These are phyloP conservation scores for Epicauta chinensis DNA, from an alignment of 1,140 invertebrate species.

Conservation along the genomic window DNA sequence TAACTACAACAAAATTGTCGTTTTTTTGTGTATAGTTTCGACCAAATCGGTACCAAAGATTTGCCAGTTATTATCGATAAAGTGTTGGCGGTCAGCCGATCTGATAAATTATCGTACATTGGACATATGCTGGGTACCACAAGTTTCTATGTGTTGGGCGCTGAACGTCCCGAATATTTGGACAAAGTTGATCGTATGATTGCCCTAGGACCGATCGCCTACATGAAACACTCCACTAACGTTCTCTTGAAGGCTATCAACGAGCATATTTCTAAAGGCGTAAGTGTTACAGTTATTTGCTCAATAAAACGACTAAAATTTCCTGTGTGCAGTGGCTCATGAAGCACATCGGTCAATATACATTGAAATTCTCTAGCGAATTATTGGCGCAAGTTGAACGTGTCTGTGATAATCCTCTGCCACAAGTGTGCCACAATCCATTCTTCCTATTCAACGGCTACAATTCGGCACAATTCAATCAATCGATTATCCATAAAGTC, in stretches of 20 bases:
- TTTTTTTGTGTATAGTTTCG: constrained; percentile 45
- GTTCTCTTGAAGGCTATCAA: constrained; percentile 16
- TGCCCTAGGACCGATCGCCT: constrained; percentile 44
- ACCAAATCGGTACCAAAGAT: constrained; percentile 63
- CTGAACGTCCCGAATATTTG: constrained; percentile 50
- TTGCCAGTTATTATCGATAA: constrained; percentile 62
- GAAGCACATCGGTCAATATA: constrained; percentile 19
- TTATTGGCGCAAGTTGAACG: neutral
- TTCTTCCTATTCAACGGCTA: constrained; percentile 23
- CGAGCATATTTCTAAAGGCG: constrained; percentile 15
- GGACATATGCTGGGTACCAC: constrained; percentile 58
- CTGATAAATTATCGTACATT: constrained; percentile 50
- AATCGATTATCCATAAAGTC: constrained; percentile 26
- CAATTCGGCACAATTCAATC: constrained; percentile 17
- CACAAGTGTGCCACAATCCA: constrained; percentile 17
- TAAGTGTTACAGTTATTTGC: constrained; percentile 11
- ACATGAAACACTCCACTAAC: constrained; percentile 18
- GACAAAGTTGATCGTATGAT: constrained; percentile 47
- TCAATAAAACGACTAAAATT: neutral
- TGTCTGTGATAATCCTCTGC: constrained; percentile 4
- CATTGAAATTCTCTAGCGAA: constrained; percentile 16
- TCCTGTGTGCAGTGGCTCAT: constrained; percentile 14
- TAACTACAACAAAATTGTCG: neutral
- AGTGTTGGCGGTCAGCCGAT: constrained; percentile 50
- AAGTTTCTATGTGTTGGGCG: constrained; percentile 55